phyloP scores from a whole-genome alignment of 2,797 vertebrate species.

The Lindbergichthys nudifrons region DNA sequence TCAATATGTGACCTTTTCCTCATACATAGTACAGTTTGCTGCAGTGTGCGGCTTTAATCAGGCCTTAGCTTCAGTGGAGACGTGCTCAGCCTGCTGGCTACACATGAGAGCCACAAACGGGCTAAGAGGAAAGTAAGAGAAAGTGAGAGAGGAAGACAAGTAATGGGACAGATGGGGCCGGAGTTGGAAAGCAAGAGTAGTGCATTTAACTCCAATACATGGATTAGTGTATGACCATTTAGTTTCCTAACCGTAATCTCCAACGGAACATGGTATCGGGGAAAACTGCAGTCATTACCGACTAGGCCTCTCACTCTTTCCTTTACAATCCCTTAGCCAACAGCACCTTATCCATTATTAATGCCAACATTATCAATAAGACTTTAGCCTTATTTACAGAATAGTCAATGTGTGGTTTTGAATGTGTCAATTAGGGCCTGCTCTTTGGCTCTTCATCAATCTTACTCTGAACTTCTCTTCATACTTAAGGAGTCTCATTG shows the following conservation, averaged over 20 bases:
- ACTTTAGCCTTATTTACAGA: conserved; percentile 52
- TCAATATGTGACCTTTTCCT: conserved; percentile 72
- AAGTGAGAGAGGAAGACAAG: conserved; percentile 6
- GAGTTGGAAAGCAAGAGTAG: conserved; percentile 53
- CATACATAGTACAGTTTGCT: conserved; percentile 58
- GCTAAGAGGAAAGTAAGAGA: conserved; percentile 21
- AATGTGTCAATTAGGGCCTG: conserved; percentile 53
- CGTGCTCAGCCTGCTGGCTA: conserved; percentile 53
- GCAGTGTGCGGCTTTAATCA: conserved; percentile 69
- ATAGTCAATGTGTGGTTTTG: conserved; percentile 56
- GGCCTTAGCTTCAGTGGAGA: conserved; percentile 46
- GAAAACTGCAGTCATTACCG: conserved; percentile 68
- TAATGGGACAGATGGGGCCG: conserved; percentile 26
- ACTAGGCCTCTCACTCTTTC: conserved; percentile 41
- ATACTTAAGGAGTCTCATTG: conserved; percentile 32
- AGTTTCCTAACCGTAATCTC: conserved; percentile 64
- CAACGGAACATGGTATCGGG: conserved; percentile 44
- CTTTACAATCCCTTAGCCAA: conserved; percentile 41
- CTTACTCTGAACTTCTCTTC: conserved; percentile 40
- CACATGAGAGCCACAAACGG: conserved; percentile 47
- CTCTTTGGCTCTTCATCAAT: conserved; percentile 42
- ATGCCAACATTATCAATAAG: conserved; percentile 71
- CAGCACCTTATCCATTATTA: conserved; percentile 72
- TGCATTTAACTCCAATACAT: conserved; percentile 66
- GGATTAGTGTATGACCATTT: conserved; percentile 71